Base-by-base conservation (phyloP, 1,140 invertebrate species). In the Pseudomyrmex concolor region DNA sequence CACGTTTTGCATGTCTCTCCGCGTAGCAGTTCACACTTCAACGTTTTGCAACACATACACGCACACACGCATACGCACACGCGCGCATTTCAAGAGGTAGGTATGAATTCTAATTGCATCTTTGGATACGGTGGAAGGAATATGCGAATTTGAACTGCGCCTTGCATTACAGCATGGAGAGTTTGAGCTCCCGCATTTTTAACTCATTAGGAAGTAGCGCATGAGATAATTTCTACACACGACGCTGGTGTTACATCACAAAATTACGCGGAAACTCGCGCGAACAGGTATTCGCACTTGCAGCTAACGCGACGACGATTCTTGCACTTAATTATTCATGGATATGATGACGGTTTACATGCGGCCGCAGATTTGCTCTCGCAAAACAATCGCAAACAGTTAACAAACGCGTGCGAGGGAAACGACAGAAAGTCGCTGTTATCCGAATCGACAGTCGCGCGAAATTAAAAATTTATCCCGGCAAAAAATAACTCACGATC, bases 201-300 rank as follows among this genome's bases (percentile, higher is more conserved):
- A 77, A 77, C 62, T 77, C 48, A 77, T 77, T 77, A 77, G 73
- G 62, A 77, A 66, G 48, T 77, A 67, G 25, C 62, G 59, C 73
- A 77, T 67, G 73, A 34, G 34, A 77, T 67, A 77, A 77, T 77
- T 62, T 34, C 34, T 80, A 80, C 76, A 22, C 73, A 64, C 73
- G 60, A 64, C 25, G 19, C 17, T 48, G 76, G 51, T 78, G 51
- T 78, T 68, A 78, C 34, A 70, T 71, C 54, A 50, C 15, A 59
- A 59, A 70, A 43, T 80, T 70, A 70, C 51, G 50, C 34, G 22
- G 64, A 78, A 78, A 70, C 76, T 70, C 63, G 19, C 50, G 12
- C 13, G 54, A 70, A 34, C 76, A 70, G 54, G 76, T 60, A 34
- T 70, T 77, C 62, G 50, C 45, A 66, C 62, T 77, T 67, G n/a